phyloP scores from a whole-genome alignment of 2,113 vertebrate species.

The Ardeotis arabs region DNA sequence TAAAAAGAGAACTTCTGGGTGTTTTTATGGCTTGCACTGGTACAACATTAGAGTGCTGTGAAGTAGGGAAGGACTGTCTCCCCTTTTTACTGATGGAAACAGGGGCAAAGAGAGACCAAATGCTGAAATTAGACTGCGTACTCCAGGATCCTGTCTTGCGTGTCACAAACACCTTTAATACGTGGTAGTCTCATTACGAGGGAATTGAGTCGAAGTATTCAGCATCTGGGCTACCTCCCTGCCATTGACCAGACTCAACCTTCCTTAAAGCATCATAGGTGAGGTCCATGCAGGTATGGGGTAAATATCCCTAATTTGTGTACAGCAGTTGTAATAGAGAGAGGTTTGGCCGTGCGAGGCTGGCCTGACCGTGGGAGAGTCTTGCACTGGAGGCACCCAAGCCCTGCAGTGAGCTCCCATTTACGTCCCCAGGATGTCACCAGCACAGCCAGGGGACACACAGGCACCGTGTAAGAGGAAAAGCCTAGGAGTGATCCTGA shows the following conservation, averaged over 20 bases:
- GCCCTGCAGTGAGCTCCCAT: background rate
- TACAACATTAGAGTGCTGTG: background rate
- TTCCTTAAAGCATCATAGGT: background rate
- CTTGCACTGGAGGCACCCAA: background rate
- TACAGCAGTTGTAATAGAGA: background rate
- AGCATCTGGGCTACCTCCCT: background rate
- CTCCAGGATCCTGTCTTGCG: background rate
- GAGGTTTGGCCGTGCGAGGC: background rate
- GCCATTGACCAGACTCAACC: background rate
- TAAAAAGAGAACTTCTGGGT: background rate
- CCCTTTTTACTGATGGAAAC: background rate
- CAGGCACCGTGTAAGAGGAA: fast-evolving
- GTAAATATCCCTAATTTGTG: background rate
- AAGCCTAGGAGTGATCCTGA: background rate
- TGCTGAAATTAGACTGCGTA: background rate
- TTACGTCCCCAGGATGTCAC: background rate
- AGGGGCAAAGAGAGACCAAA: background rate
- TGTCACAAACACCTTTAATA: background rate
- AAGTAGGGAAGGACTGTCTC: background rate
- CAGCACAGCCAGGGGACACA: background rate
- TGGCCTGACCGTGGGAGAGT: background rate
- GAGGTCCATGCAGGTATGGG: background rate
- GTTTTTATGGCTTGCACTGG: background rate
- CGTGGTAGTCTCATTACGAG: background rate
- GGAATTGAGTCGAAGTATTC: background rate